Conservation (phyloP, 2,797 vertebrate species). For the Petrocephalus sullivani region DNA sequence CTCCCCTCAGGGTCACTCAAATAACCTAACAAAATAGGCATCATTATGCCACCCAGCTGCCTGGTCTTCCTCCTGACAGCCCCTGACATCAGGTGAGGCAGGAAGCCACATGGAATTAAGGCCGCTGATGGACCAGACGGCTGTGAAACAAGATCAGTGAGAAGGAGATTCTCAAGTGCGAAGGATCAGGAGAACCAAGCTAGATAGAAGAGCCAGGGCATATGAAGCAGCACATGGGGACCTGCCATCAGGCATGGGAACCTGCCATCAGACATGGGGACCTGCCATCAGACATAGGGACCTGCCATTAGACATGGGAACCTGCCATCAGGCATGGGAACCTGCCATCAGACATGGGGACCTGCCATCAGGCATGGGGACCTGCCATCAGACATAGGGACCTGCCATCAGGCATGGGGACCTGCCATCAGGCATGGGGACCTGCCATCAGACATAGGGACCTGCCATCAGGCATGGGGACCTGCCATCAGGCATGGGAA, state of each 20-base stretch:
- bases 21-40: neutral
- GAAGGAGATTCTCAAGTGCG: neutral
- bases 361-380: neutral
- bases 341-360: neutral
- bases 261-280: neutral
- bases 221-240: neutral
- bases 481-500: neutral
- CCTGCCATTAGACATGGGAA: neutral
- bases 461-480: neutral
- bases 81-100: neutral
- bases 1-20: neutral
- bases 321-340: neutral
- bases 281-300: neutral
- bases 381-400: neutral
- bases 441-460: neutral
- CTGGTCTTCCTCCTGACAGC: neutral
- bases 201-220: no score
- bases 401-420: neutral
- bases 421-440: neutral
- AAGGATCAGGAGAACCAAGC: neutral
- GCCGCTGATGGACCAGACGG: neutral
- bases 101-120: neutral
- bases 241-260: neutral
- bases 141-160: neutral
- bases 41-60: neutral